Base-by-base conservation (phyloP, 2,888 invertebrate genomes). In the Drosophila longiperda region DNA sequence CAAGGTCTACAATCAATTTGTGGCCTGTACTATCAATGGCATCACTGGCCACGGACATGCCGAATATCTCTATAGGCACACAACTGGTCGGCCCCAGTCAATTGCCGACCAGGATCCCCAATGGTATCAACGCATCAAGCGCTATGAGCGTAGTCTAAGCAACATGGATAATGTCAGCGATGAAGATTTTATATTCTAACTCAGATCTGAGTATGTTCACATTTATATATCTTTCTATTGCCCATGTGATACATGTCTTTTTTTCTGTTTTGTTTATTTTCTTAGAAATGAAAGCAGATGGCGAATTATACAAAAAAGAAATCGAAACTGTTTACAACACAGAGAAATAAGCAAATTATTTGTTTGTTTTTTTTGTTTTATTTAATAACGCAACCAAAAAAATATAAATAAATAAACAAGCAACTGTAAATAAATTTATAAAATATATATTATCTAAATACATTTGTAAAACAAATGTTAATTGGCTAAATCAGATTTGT, bases 31-130 rank as follows among this genome's bases (percentile, higher is more conserved):
- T 0, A 91, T 92, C 1, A 92, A 92, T 92, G 95, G 95, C 0
- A 92, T 95, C 0, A 93, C 94, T 0, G 96, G 96, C 0, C 94
- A 95, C 72, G 96, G 96, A 0, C 94, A 96, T 34, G 95, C 95
- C 0, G 96, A 97, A 92, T 96, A 96, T 94, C 95, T 96, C 87
- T 96, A 97, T 92, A 93, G 95, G 53, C 94, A 95, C 88, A 91
- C 91, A 12, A 93, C 92, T 11, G 95, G 95, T 0, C 92, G 95
- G 3, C 95, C 95, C 0, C 93, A 93, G 34, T 75, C 83, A 11
- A 92, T 90, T 0, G 91, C 93, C 11, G 83, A 83, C 11, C 82
- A 90, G 29, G 95, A 95, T 91, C 95, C 95, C 0, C 93, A 94
- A 68, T 95, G 95, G 95, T 95, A 92, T 83, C 93, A 91, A 90